Evolutionary conservation across 2,797 vertebrate species (phyloP), one percentile per base, ranked within the genome.

Genomic region (Eleutherodactylus coqui): DNA sequence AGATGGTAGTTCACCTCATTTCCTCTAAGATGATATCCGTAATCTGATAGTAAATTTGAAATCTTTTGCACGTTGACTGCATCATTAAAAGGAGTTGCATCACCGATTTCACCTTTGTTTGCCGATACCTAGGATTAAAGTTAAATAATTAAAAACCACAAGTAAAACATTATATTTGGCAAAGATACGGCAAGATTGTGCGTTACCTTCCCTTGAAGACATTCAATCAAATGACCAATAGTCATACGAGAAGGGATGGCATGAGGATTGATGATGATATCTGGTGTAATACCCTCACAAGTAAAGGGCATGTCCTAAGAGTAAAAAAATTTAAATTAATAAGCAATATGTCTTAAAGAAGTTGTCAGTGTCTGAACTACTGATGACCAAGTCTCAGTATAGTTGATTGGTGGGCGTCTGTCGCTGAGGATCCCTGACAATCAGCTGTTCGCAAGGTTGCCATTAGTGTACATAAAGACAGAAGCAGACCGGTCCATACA

Each of bases 211-310:
- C 98, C 98, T 92, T 99, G 98, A 88, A 99, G 95, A 90, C 98
- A 99, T 93, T 99, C 98, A 85, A 99, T 99, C 93, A 99, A 95
- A 95, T 99, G 98, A 89, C 98, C 98, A 78, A 99, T 97, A 24
- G 98, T 99, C 98, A 99, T 99, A 47, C 98, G 96, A 88, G 98
- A 99, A 1, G 98, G 98, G 91, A 99, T 99, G 93, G 98, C 98
- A 60, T 99, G 98, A 19, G 98, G 98, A 87, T 99, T 99, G 91
- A 99, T 99, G 92, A 99, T 99, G 90, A 99, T 99, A 90, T 99
- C 98, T 0, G 98, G 98, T 0, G 98, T 99, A 90, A 99, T 98
- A 43, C 98, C 98, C 91, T 99, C 98, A 78, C 98, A 99, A 0
- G 98, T 99, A 88, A 99, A 99, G 0, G 98, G 98, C 98, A 99